phyloP scores from a whole-genome alignment of 2,113 vertebrate genomes.

The Megaptera novaeangliae region DNA sequence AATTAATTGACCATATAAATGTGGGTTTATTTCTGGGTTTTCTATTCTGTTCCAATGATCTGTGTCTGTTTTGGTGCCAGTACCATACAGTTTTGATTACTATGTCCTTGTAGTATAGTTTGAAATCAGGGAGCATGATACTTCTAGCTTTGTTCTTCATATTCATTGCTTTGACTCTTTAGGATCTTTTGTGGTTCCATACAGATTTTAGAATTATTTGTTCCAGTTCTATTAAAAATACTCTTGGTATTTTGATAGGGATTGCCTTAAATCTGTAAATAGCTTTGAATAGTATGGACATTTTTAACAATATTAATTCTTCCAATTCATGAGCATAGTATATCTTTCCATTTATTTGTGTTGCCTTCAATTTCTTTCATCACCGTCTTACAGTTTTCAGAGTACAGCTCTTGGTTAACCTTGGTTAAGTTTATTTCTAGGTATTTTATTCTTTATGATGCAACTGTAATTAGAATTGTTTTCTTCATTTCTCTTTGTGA shows the following conservation, averaged over 20 bases:
- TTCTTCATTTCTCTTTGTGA: background rate
- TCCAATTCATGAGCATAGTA: background rate
- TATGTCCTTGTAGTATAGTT: background rate
- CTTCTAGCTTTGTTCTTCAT: background rate
- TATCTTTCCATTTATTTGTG: background rate
- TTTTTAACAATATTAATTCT: background rate
- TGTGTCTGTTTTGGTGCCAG: background rate
- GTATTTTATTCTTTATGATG: background rate
- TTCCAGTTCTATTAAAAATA: background rate
- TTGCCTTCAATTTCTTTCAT: background rate
- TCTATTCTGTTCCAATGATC: background rate
- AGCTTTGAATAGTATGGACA: background rate
- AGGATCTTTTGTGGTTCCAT: background rate
- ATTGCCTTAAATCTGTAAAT: background rate
- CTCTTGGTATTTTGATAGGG: background rate
- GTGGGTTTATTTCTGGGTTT: background rate
- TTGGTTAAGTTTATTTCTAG: background rate
- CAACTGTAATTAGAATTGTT: background rate
- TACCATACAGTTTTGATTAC: background rate
- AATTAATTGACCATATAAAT: background rate
- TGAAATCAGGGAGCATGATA: background rate
- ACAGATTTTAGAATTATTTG: background rate
- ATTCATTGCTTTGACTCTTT: background rate
- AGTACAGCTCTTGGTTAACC: background rate
- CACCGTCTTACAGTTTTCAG: background rate